Conservation (phyloP, 2,888 invertebrate species). For the Cerceris rybyensis region DNA sequence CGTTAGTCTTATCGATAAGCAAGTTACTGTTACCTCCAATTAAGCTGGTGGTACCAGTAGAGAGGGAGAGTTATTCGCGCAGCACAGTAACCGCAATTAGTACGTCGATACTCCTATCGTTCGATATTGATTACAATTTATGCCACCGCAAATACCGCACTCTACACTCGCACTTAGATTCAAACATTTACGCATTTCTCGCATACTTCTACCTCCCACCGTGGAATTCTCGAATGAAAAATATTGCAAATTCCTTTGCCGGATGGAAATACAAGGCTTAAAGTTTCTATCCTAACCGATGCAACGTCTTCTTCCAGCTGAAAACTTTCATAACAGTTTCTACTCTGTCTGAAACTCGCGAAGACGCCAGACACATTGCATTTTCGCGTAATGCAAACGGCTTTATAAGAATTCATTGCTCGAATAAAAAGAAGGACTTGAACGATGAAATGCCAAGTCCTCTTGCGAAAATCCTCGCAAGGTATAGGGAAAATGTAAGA, state of each 20-base stretch:
- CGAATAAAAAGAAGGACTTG: background rate
- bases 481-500: background rate
- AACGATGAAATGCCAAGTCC: background rate
- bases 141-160: slow-evolving; percentile 26
- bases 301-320: background rate
- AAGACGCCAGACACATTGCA: background rate
- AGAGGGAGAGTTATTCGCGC: slow-evolving; percentile 47
- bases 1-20: too few species aligned
- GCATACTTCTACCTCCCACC: too few species aligned
- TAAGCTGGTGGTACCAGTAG: slow-evolving; percentile 7
- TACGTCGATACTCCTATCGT: slow-evolving; percentile 42
- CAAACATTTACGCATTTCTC: background rate
- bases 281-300: background rate
- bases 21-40: background rate
- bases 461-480: background rate
- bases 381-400: background rate
- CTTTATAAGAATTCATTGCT: slow-evolving; percentile 1
- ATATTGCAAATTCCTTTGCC: too few species aligned
- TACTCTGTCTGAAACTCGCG: background rate
- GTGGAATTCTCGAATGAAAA: too few species aligned
- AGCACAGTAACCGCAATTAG: slow-evolving; percentile 36
- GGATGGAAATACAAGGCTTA: background rate
- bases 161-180: slow-evolving; percentile 21
- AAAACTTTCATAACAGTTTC: background rate
- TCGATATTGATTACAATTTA: slow-evolving; percentile 52